These are phyloP conservation scores for Leptinotarsa rubiginosa DNA, from an alignment of 2,888 invertebrate species.

Conservation along the genomic window DNA sequence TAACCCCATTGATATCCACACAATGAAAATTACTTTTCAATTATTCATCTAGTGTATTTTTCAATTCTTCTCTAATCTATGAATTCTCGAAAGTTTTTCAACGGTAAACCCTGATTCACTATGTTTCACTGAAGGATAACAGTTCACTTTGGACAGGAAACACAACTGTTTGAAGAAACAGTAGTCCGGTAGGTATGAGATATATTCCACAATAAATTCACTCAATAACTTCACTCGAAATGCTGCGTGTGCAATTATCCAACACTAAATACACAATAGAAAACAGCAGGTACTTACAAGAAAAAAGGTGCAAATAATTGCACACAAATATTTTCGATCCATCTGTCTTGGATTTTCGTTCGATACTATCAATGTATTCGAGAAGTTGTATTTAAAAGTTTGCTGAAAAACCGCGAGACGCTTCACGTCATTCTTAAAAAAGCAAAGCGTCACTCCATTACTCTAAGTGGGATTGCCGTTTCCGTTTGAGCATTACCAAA, in stretches of 20 bases:
- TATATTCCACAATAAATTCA: not conserved
- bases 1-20: too few species aligned
- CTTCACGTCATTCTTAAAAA: not conserved
- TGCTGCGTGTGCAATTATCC: not conserved
- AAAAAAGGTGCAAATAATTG: constrained; percentile 24
- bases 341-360: constrained; percentile 37
- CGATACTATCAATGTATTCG: constrained; percentile 38
- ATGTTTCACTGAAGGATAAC: too few species aligned
- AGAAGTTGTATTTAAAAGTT: constrained; percentile 39
- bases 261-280: not conserved
- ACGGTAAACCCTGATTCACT: too few species aligned
- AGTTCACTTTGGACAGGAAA: too few species aligned
- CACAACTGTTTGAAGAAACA: too few species aligned
- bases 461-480: not conserved
- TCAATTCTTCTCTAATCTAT: too few species aligned
- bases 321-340: constrained; percentile 31
- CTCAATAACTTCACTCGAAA: too few species aligned
- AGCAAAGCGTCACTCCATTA: not conserved
- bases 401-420: not conserved
- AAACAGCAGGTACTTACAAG: constrained; percentile 29
- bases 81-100: too few species aligned
- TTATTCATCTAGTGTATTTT: too few species aligned
- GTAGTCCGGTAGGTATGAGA: too few species aligned
- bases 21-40: too few species aligned
- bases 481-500: not conserved